Evolutionary conservation across 2,113 vertebrate species (phyloP).

Genomic region (Cinclus mexicanus): DNA sequence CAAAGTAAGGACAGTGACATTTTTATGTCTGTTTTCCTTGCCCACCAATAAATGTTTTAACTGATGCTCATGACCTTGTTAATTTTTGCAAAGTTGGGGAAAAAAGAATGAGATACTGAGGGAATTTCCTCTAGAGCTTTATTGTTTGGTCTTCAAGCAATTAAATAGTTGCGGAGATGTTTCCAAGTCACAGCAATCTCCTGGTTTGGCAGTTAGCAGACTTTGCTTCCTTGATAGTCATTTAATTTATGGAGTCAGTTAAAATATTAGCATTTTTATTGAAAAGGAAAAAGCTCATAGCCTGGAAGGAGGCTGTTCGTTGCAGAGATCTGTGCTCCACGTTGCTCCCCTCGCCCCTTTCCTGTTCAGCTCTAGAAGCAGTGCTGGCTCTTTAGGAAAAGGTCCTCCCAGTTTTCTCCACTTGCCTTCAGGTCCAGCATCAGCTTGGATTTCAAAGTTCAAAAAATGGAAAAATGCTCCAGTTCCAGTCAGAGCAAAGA

Average conservation of each 20-base stretch:
- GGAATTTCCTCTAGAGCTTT: conserved; percentile 39
- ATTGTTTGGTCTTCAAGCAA: background rate
- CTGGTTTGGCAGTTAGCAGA: background rate
- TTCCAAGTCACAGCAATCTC: background rate
- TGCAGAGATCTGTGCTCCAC: background rate
- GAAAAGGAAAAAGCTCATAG: background rate
- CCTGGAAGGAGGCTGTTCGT: background rate
- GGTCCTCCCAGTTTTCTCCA: background rate
- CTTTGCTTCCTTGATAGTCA: background rate
- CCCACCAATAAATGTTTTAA: background rate
- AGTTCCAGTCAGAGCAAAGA: background rate
- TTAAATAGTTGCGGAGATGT: background rate
- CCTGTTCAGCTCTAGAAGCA: background rate
- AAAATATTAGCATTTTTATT: background rate
- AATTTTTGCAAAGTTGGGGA: background rate
- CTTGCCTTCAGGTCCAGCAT: background rate
- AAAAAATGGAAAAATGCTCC: background rate
- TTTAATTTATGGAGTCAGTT: background rate
- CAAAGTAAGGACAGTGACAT: background rate
- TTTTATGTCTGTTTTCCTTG: background rate
- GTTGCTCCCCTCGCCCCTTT: background rate
- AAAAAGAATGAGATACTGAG: background rate
- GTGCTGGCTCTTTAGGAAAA: background rate
- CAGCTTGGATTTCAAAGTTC: background rate
- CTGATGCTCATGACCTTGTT: background rate